Evolutionary conservation across 2,888 invertebrate species (phyloP).

Genomic region (Microctonus aethiopoides): DNA sequence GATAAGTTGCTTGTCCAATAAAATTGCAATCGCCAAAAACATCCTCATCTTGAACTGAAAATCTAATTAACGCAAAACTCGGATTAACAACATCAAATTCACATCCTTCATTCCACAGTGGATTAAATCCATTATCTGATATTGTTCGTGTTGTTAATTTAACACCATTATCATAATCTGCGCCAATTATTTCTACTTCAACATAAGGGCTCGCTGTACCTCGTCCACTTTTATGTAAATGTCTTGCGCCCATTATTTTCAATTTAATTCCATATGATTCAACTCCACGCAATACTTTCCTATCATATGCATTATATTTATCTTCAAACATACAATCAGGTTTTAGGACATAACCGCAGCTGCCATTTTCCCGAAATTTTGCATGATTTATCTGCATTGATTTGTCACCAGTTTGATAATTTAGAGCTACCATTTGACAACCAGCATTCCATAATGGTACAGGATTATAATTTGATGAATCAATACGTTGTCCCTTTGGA

Average conservation of each 20-base stretch:
- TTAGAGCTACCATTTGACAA: conserved; percentile 96
- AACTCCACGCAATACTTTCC: conserved; percentile 71
- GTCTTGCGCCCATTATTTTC: conserved; percentile 88
- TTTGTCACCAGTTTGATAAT: conserved; percentile 96
- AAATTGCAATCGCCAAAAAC: conserved; percentile 97
- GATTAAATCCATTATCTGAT: conserved; percentile 94
- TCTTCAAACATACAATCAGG: conserved; percentile 89
- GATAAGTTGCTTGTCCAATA: conserved; percentile 95
- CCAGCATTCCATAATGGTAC: conserved; percentile 95
- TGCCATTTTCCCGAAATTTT: conserved; percentile 91
- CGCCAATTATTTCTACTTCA: conserved; percentile 90
- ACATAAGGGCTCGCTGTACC: conserved; percentile 92
- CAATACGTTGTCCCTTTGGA: conserved; percentile 93
- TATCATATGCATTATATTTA: conserved; percentile 82
- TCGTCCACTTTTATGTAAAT: conserved; percentile 84
- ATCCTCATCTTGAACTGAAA: conserved; percentile 94
- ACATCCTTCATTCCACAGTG: conserved; percentile 88
- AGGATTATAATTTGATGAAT: conserved; percentile 98
- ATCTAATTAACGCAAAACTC: conserved; percentile 84
- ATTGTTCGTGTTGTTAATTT: conserved; percentile 88
- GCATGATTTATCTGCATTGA: conserved; percentile 97
- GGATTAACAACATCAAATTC: conserved; percentile 86
- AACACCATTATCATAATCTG: conserved; percentile 85
- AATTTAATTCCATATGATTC: conserved; percentile 76
- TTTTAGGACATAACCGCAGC: conserved; percentile 91